These are phyloP conservation scores for Zeus faber DNA, from an alignment of 2,113 vertebrate genomes.

Conservation along the genomic window DNA sequence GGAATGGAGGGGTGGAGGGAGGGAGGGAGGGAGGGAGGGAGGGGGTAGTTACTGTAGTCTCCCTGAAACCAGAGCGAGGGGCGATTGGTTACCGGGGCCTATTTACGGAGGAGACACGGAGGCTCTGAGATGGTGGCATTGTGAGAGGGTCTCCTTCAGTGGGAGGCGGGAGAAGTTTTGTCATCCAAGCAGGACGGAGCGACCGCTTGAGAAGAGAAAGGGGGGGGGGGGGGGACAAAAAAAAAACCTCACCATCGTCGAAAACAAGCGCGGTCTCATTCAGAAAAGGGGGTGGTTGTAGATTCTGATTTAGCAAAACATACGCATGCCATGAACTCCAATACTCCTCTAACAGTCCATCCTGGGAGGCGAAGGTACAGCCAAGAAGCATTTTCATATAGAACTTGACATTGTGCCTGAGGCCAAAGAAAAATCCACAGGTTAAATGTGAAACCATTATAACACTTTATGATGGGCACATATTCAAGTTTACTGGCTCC, in stretches of 20 bases:
- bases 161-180: constrained; percentile 40
- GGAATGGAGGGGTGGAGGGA: constrained; percentile 45
- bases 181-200: constrained; percentile 20
- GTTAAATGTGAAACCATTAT: too few relatives aligned
- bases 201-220: neutral
- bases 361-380: too few relatives aligned
- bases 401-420: too few relatives aligned
- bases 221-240: neutral
- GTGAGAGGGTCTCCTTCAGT: constrained; percentile 72
- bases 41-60: constrained; percentile 68
- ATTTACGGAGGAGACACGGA: constrained; percentile 79
- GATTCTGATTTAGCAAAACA: neutral
- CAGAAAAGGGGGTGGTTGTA: too few relatives aligned
- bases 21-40: constrained; percentile 53
- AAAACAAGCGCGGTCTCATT: too few relatives aligned
- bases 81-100: constrained; percentile 71
- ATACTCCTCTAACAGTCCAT: too few relatives aligned
- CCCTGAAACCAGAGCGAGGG: constrained; percentile 73
- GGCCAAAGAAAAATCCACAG: too few relatives aligned
- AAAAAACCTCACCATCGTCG: too few relatives aligned
- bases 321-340: too few relatives aligned
- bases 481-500: too few relatives aligned
- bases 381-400: too few relatives aligned
- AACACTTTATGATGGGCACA: too few relatives aligned
- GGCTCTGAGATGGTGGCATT: constrained; percentile 72